Evolutionary conservation across 2,797 vertebrate species (phyloP), one percentile per base, ranked within the genome.

Genomic region (Tragelaphus oryx): DNA sequence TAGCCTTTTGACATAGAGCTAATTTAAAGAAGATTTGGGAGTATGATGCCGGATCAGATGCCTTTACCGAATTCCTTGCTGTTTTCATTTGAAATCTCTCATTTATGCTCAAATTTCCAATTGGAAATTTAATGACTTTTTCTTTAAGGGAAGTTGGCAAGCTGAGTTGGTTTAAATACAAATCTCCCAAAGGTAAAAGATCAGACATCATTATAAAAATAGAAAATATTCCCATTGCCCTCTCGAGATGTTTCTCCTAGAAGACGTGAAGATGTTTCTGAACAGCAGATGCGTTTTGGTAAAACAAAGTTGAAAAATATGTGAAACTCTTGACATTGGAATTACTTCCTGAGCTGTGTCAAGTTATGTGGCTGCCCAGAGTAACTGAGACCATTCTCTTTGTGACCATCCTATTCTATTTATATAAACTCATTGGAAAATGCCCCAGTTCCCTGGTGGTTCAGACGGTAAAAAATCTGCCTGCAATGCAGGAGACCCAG

Each of bases 1-100:
- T 59, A 97, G 95, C 94, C 98, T 98, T 98, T 99, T 99, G 99
- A 99, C 99, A 99, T 96, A 98, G 98, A 99, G 98, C 98, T 99
- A 99, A 99, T 99, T 99, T 99, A 98, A 99, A 99, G 99, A 99
- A 99, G 99, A 99, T 99, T 99, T 99, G 98, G 87, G 98, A 99
- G 98, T 98, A 98, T 98, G 98, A 99, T 99, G 99, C 98, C 98
- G 99, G 98, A 99, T 99, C 99, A 99, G 99, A 99, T 99, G 99
- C 98, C 98, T 99, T 98, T 98, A 99, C 99, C 98, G 98, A 99
- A 98, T 98, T 99, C 98, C 98, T 98, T 96, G 91, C 98, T 98
- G 99, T 98, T 99, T 99, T 99, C 98, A 99, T 99, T 99, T 98
- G 98, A 99, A 99, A 99, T 98, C 98, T 99, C 98, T 98, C 93